Evolutionary conservation across 2,888 invertebrate genomes (phyloP).

Genomic region (Physocephala rufipes): DNA sequence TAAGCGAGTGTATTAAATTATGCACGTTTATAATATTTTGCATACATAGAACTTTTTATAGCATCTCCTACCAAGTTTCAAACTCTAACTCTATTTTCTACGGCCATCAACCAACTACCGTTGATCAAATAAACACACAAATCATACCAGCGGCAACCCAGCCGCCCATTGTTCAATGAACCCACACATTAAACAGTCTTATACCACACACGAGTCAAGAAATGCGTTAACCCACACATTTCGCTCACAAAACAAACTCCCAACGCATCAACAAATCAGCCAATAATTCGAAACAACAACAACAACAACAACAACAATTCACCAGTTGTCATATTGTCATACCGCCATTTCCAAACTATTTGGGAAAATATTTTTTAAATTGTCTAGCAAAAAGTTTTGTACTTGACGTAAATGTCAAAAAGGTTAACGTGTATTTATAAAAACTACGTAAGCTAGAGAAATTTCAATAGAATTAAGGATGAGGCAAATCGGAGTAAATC

Average conservation of each 20-base stretch:
- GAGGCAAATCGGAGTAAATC: not conserved
- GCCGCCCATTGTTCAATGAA: too few species aligned
- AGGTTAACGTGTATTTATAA: conserved; percentile 1
- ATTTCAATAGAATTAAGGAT: not conserved
- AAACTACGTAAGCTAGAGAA: not conserved
- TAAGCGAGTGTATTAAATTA: conserved; percentile 2
- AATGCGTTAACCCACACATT: not conserved
- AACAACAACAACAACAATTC: not conserved
- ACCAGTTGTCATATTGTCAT: not conserved
- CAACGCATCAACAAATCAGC: not conserved
- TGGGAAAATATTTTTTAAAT: conserved; percentile 17
- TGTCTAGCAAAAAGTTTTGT: conserved; percentile 14
- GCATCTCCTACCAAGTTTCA: too few species aligned
- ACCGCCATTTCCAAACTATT: not conserved
- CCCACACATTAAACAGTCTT: not conserved
- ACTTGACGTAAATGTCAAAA: conserved; percentile 25
- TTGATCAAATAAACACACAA: not conserved
- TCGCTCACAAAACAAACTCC: not conserved
- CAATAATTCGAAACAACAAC: not conserved
- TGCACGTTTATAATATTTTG: conserved; percentile 21
- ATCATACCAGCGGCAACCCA: not conserved
- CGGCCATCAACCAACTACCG: too few species aligned
- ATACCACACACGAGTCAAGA: too few species aligned
- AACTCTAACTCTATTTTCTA: too few species aligned
- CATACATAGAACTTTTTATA: conserved; percentile 19